A percentile compares a stretch with the other conserved stretches of the same genome.
Conservation (phyloP, 2,888 invertebrate genomes). For the Achlya flavicornis region DNA sequence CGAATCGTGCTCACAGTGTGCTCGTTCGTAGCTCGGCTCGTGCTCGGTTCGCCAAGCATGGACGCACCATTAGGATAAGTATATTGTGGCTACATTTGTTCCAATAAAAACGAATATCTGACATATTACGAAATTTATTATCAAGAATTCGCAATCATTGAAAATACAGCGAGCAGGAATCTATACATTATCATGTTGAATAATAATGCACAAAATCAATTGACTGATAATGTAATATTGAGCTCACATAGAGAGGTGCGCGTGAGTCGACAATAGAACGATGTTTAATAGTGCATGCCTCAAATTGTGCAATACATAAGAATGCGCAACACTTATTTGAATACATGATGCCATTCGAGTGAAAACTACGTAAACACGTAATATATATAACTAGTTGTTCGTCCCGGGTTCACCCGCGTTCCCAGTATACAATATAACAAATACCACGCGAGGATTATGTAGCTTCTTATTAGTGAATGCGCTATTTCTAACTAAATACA, state of each 20-base stretch:
- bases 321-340: background rate
- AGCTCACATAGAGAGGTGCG: conserved; percentile 14
- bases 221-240: conserved; percentile 10
- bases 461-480: no score
- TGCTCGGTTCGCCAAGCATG: no score
- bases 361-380: background rate
- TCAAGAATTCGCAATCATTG: background rate
- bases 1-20: no score
- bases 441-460: no score
- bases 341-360: background rate
- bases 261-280: conserved; percentile 26
- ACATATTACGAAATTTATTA: background rate
- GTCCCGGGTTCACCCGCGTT: background rate
- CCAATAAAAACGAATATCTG: background rate
- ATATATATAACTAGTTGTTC: background rate
- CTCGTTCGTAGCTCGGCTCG: no score
- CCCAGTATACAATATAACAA: no score
- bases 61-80: no score
- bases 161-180: background rate
- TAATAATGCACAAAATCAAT: conserved; percentile 11
- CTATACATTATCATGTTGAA: conserved; percentile 18
- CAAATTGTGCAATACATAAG: conserved; percentile 24
- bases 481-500: no score
- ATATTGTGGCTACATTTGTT: no score
- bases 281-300: conserved; percentile 21